Conservation (phyloP, 2,888 invertebrate species). For the Rotaria sp. region DNA sequence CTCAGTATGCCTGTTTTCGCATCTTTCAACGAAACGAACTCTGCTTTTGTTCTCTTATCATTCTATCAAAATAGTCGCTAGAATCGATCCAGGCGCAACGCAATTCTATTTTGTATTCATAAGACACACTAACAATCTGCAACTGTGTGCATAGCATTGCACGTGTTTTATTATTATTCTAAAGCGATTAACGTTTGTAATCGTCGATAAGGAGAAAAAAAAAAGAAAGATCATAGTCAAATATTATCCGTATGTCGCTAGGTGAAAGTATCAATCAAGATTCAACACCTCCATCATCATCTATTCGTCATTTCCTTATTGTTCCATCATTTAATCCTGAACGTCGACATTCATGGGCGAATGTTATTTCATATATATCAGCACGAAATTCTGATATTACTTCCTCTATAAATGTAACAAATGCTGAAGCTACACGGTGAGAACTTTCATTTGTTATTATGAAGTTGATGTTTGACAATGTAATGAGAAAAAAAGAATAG, state of each 20-base stretch:
- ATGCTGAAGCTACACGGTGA: neutral
- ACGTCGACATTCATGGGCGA: constrained; percentile 19
- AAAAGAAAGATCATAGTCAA: neutral
- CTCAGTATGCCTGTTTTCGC: neutral
- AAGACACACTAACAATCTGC: neutral
- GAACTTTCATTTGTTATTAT: neutral
- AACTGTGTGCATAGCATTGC: neutral
- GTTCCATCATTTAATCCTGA: constrained; percentile 29
- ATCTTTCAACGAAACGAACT: neutral
- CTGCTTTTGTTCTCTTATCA: neutral
- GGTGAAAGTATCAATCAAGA: neutral
- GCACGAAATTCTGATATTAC: neutral
- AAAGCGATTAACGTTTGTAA: neutral
- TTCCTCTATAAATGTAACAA: neutral
- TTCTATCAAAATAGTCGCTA: neutral
- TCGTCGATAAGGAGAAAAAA: neutral
- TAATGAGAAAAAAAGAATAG: neutral
- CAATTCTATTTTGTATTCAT: neutral
- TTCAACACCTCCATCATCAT: neutral
- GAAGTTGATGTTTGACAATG: neutral
- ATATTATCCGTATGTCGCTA: neutral
- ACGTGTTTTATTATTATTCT: neutral
- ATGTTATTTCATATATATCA: neutral
- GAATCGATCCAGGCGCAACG: neutral
- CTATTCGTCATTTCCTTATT: neutral